Conservation (phyloP, 2,797 vertebrate species). For the Apogon hyalosoma region DNA sequence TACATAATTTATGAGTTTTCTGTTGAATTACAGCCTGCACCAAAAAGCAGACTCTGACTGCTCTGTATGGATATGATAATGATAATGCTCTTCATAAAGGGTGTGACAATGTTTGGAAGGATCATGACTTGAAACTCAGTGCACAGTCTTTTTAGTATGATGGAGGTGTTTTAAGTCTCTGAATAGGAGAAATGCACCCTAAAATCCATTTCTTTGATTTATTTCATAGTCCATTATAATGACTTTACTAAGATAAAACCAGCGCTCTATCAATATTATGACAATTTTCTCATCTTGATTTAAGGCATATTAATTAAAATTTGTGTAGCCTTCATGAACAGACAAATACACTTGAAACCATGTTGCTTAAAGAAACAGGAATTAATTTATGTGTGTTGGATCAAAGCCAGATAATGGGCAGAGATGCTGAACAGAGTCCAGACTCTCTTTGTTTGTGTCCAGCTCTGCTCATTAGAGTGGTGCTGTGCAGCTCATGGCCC, state of each 20-base stretch:
- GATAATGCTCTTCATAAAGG: neutral
- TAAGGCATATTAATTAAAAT: slow-evolving; percentile 70
- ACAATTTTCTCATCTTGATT: slow-evolving; percentile 55
- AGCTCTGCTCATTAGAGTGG: slow-evolving; percentile 82
- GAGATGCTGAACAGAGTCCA: slow-evolving; percentile 80
- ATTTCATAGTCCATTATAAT: slow-evolving; percentile 13
- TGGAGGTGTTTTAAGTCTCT: neutral
- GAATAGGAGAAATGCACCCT: neutral
- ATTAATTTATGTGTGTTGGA: slow-evolving; percentile 81
- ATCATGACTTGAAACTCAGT: slow-evolving; percentile 1
- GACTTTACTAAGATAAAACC: slow-evolving; percentile 17
- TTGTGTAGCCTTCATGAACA: slow-evolving; percentile 45
- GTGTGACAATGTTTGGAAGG: neutral
- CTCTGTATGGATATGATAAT: neutral
- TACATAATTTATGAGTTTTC: slow-evolving; percentile 1
- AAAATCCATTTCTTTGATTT: neutral
- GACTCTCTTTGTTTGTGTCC: slow-evolving; percentile 82
- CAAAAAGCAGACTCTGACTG: neutral
- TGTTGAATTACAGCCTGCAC: neutral
- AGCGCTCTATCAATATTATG: slow-evolving; percentile 20
- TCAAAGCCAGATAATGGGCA: slow-evolving; percentile 76
- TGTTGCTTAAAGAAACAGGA: slow-evolving; percentile 73
- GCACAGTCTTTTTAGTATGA: neutral
- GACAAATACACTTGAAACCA: slow-evolving; percentile 71
- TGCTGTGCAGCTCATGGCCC: slow-evolving; percentile 75